These are phyloP conservation scores for Gryllus bimaculatus DNA, from an alignment of 1,140 invertebrate species.

Conservation along the genomic window DNA sequence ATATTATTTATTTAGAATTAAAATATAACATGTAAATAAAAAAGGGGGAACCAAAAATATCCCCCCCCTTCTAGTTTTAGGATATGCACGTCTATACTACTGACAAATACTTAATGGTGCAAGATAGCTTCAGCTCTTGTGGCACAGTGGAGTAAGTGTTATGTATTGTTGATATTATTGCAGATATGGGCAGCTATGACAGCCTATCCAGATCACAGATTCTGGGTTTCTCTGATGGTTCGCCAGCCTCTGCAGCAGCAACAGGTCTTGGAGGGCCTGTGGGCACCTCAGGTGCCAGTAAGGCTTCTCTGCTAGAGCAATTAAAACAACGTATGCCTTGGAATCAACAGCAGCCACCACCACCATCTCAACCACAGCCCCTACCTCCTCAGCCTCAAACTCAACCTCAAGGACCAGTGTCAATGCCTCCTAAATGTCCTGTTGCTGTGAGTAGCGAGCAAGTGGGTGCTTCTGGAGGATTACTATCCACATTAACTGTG, in stretches of 20 bases:
- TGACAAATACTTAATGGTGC: too few relatives aligned
- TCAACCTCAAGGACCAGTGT: slow-evolving; percentile 7
- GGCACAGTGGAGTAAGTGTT: too few relatives aligned
- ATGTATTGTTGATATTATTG: slow-evolving; percentile 22
- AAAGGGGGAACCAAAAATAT: too few relatives aligned
- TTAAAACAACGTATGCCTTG: slow-evolving; percentile 68
- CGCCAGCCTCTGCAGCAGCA: background rate
- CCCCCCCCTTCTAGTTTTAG: too few relatives aligned
- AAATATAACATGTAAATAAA: too few relatives aligned
- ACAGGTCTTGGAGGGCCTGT: background rate
- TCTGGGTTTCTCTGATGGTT: slow-evolving; percentile 44
- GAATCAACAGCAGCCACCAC: slow-evolving; percentile 46
- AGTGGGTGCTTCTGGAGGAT: too few relatives aligned
- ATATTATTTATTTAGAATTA: too few relatives aligned
- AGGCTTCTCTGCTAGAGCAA: slow-evolving; percentile 56
- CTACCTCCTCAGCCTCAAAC: slow-evolving; percentile 21
- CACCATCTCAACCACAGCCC: slow-evolving; percentile 20
- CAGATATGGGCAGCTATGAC: slow-evolving; percentile 37
- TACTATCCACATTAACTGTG: too few relatives aligned
- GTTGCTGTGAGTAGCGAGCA: too few relatives aligned
- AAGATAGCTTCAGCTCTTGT: too few relatives aligned
- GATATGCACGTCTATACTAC: too few relatives aligned
- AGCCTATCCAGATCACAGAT: slow-evolving; percentile 31
- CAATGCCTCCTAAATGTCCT: background rate
- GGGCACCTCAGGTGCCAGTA: slow-evolving; percentile 28